Conservation (phyloP, 1,140 invertebrate species). For the Drosophila nikananu region DNA sequence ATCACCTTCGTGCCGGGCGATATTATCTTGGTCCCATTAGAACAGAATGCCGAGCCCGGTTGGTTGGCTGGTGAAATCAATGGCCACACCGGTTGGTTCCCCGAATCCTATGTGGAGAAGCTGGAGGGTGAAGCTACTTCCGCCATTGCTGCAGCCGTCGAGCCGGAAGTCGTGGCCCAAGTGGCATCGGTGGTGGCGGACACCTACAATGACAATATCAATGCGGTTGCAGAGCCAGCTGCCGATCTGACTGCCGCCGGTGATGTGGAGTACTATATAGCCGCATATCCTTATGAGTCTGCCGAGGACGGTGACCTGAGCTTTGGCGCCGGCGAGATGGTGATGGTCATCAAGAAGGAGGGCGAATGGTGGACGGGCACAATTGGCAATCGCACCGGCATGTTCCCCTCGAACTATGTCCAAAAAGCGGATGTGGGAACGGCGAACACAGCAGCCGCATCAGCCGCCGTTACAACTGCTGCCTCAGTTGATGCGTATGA, state of each 20-base stretch:
- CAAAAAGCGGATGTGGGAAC: slow-evolving; percentile 86
- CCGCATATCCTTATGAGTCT: slow-evolving; percentile 94
- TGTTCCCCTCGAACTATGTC: slow-evolving; percentile 98
- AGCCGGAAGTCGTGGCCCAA: slow-evolving; percentile 23
- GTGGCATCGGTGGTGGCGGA: slow-evolving; percentile 30
- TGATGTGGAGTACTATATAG: slow-evolving; percentile 92
- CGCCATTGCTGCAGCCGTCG: slow-evolving; percentile 2
- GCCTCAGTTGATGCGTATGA: slow-evolving; percentile 43
- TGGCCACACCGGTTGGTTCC: slow-evolving; percentile 97
- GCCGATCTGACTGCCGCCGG: slow-evolving; percentile 53
- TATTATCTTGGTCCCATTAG: slow-evolving; percentile 94
- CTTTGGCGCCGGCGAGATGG: slow-evolving; percentile 96
- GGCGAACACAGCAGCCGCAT: slow-evolving; percentile 32
- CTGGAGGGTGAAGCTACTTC: slow-evolving; percentile 86
- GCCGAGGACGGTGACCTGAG: slow-evolving; percentile 95
- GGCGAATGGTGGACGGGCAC: slow-evolving; percentile 99
- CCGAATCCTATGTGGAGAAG: slow-evolving; percentile 97
- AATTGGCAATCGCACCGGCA: slow-evolving; percentile 92
- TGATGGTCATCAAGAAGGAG: slow-evolving; percentile 94
- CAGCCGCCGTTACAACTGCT: not conserved
- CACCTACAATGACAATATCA: slow-evolving; percentile 68
- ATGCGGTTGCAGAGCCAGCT: slow-evolving; percentile 8
- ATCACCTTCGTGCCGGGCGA: slow-evolving; percentile 97
- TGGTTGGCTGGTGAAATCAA: slow-evolving; percentile 97
- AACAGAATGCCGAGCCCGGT: slow-evolving; percentile 97